Base-by-base conservation (phyloP, 1,140 invertebrate genomes). In the Trachelipus rathkii region DNA sequence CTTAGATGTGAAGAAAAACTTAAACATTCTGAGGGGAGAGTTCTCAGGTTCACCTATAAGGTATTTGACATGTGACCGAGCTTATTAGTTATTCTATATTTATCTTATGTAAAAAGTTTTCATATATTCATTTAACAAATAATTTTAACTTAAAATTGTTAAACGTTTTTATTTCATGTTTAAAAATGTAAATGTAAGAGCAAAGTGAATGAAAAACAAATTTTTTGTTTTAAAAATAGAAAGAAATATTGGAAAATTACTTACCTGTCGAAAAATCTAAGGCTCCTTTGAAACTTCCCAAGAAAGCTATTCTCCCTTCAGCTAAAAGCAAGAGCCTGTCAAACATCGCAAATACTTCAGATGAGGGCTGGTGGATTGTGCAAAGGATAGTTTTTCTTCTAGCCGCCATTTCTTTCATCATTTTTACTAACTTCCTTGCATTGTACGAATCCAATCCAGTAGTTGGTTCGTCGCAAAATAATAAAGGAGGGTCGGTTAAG, bases 331-430 rank as follows among this genome's bases (percentile, higher is more conserved):
- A 87, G 13, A 94, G 88, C 83, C 92, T 88, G 75, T 94, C 89
- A 84, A 95, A 95, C 72, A 93, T 86, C 81, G 92, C 89, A 81
- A 94, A 93, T 8, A 95, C 88, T 77, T 92, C 91, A 7, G 93
- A 95, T 9, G 92, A 92, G 0, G 94, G 94, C 82, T 96, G 94
- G 85, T 96, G 94, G 45, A 95, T 91, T 0, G 93, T 92, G 81
- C 92, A 93, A 23, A 95, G 88, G 10, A 95, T 90, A 46, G 92
- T 89, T 86, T 92, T 92, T 60, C 89, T 92, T 70, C 86, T 87
- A 71, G 84, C 83, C 0, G 91, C 89, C 23, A 93, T 84, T 71
- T 87, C 85, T 82, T 89, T 85, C 68, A 95, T 85, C 0, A 91
- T 89, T 75, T 89, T 77, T 6, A 89, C 83, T 44, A 89, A 83